Conservation (phyloP, 2,113 vertebrate genomes). For the Leucopsar rothschildi region DNA sequence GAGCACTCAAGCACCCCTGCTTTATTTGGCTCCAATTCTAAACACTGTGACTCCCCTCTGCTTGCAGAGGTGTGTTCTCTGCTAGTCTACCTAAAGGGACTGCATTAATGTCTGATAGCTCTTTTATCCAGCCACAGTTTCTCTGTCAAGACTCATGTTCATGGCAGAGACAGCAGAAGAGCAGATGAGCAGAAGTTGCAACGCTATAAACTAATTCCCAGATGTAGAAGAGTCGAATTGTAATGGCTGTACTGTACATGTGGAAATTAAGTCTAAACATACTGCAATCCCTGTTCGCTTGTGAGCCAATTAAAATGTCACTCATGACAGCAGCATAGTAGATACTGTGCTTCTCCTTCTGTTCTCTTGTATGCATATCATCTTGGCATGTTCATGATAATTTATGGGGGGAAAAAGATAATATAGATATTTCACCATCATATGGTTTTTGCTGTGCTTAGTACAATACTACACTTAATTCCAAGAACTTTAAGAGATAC, state of each 20-base stretch:
- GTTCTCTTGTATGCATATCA: slow-evolving; percentile 2
- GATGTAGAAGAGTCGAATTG: slow-evolving; percentile 43
- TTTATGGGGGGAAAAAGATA: not conserved
- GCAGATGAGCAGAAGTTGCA: slow-evolving; percentile 56
- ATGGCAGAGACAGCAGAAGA: slow-evolving; percentile 38
- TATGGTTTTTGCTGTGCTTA: not conserved
- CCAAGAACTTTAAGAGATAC: not conserved
- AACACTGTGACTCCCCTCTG: not conserved
- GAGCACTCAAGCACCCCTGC: not conserved
- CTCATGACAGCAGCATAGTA: slow-evolving; percentile 20
- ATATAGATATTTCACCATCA: not conserved
- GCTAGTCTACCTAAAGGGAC: not conserved
- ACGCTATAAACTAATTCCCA: slow-evolving; percentile 51
- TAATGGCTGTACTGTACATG: slow-evolving; percentile 37
- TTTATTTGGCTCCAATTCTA: not conserved
- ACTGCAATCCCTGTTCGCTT: not conserved
- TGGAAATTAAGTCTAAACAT: slow-evolving; percentile 57
- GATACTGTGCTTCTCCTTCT: slow-evolving; percentile 14
- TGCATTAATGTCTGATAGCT: not conserved
- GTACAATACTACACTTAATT: not conserved
- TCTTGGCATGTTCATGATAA: not conserved
- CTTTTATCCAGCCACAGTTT: slow-evolving; percentile 5
- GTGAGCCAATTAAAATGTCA: slow-evolving; percentile 51
- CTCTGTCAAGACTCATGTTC: slow-evolving; percentile 24
- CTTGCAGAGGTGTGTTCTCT: not conserved